Evolutionary conservation across 2,113 vertebrate genomes (phyloP), one percentile per base, ranked within the genome.

Genomic region (Clarias magur): DNA sequence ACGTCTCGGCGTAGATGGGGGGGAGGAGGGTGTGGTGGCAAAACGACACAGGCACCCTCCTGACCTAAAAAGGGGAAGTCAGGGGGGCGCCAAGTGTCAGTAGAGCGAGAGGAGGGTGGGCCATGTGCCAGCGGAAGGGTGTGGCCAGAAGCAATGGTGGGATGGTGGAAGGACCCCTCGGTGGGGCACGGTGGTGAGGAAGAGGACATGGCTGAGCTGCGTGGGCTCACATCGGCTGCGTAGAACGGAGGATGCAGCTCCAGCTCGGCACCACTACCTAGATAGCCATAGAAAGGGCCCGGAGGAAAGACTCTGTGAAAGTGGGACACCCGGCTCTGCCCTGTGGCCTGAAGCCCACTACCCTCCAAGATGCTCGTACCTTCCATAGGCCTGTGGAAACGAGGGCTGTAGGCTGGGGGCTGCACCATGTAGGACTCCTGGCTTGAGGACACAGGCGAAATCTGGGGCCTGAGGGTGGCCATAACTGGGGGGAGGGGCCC

Each of bases 351-450:
- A 87, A 97, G 96, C 91, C 95, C 95, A 91, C 96, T 95, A 94
- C 94, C 92, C 91, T 97, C 96, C 93, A 95, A 95, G 91, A 96
- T n/a, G 60, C 96, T 93, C 84, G 97, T 95, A 93, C 97, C 97
- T 96, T 99, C 97, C 91, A 97, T 94, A 19, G 96, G 93, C 85
- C 96, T 97, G 93, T 98, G 97, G 91, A 99, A 97, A 90, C 97
- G 96, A 93, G 98, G 98, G 92, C 98, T 99, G 94, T 99, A 99
- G 95, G 96, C 97, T 94, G 98, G 98, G 96, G 98, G 98, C 94
- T 98, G 98, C 30, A 73, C 83, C 94, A 97, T 96, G 89, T 96
- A 97, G 92, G 98, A 98, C 93, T 99, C 98, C 94, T 98, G 97
- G 95, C 98, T 99, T 92, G 98, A 99, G 85, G 98, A 99, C 79